phyloP scores from a whole-genome alignment of 2,888 invertebrate genomes.

The Drosophila rellima region DNA sequence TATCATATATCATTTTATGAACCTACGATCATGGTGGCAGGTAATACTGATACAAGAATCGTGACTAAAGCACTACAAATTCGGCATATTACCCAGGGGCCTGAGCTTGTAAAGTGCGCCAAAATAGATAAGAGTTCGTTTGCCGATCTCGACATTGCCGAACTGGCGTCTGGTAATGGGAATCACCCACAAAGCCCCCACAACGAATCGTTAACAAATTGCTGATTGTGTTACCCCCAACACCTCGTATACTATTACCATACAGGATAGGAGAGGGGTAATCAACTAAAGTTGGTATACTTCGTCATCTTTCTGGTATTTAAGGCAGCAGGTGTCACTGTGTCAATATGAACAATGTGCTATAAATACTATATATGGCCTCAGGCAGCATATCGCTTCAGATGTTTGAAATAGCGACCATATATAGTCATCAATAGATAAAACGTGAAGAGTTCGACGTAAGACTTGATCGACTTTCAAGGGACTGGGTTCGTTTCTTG shows the following conservation, averaged over 20 bases:
- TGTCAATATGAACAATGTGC: constrained; percentile 41
- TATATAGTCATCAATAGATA: constrained; percentile 27
- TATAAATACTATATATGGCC: constrained; percentile 44
- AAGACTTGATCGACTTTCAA: no score
- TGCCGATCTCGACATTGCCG: constrained; percentile 25
- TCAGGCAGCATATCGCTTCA: constrained; percentile 24
- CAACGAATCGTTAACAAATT: constrained; percentile 41
- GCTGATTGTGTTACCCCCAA: constrained; percentile 39
- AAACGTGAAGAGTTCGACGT: background rate
- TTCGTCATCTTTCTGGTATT: constrained; percentile 69
- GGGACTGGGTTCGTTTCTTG: no score
- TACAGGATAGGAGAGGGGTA: constrained; percentile 9
- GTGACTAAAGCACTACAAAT: constrained; percentile 68
- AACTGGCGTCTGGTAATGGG: constrained; percentile 61
- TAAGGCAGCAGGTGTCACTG: constrained; percentile 44
- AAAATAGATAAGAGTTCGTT: constrained; percentile 47
- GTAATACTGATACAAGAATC: constrained; percentile 45
- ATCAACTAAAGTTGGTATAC: constrained; percentile 10
- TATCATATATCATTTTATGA: constrained; percentile 14
- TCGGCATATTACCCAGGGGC: constrained; percentile 62
- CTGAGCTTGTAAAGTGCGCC: constrained; percentile 35
- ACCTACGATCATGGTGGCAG: constrained; percentile 14
- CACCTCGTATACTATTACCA: constrained; percentile 3
- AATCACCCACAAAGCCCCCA: constrained; percentile 45
- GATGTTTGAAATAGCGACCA: constrained; percentile 28